Base-by-base conservation (phyloP, 2,888 invertebrate species). In the Eueremaeus valkanovi region DNA sequence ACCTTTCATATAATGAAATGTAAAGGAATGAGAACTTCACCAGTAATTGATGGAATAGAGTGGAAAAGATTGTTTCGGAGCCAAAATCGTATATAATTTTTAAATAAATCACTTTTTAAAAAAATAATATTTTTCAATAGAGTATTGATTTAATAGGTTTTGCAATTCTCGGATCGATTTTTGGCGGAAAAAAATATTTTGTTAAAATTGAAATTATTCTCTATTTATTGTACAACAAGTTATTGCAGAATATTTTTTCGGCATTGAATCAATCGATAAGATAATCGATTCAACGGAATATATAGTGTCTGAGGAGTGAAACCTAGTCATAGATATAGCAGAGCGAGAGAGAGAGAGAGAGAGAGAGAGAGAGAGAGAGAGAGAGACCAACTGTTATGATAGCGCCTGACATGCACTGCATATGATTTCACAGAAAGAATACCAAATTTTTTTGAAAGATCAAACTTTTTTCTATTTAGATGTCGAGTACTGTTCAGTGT, bases 271-370 rank as follows among this genome's bases (percentile, higher is more conserved):
- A 63, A 63, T 63, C 63, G 63, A 63, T 63, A 21, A n/a, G 9
- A 63, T 63, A 61, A 61, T 61, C 61, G 31, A 29, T 61, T 61
- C n/a, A n/a, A n/a, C n/a, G n/a, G n/a, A n/a, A n/a, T 61, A 24
- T 24, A 27, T 36, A 29, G 3, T 9, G 42, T 45, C 18, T 45
- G 16, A 8, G 31, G 11, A 61, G n/a, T 61, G 29, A 31, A 11
- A n/a, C n/a, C n/a, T n/a, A n/a, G n/a, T n/a, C 61, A 31, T 13
- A 61, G 61, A 31, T n/a, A n/a, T n/a, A n/a, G n/a, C n/a, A n/a
- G n/a, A n/a, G n/a, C n/a, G n/a, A n/a, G n/a, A n/a, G n/a, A 61
- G 11, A 2, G 61, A 61, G 61, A 16, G 61, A 16, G 61, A 9
- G 61, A 18, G 13, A 33, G 61, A 61, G 61, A 16, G 61, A 33